Evolutionary conservation across 2,113 vertebrate species (phyloP).

Genomic region (Sinocyclocheilus rhinocerous): DNA sequence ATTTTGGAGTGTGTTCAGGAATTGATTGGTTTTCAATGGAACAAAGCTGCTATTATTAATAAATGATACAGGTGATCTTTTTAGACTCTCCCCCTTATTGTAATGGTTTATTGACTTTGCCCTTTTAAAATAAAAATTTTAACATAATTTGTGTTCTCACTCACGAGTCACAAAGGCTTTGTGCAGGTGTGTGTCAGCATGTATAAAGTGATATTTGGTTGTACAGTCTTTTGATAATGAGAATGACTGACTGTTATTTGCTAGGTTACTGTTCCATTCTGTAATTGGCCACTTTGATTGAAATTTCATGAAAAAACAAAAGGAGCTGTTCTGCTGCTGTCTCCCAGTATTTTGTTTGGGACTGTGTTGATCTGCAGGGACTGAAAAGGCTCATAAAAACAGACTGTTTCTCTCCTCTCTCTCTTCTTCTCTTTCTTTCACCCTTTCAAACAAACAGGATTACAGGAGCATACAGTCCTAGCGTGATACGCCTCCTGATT

Average conservation of each 20-base stretch:
- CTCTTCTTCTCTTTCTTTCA: neutral
- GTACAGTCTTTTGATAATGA: conserved; percentile 9
- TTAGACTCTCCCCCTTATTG: neutral
- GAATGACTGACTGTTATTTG: conserved; percentile 34
- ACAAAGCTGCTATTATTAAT: neutral
- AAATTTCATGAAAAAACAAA: conserved; percentile 22
- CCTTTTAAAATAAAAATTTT: neutral
- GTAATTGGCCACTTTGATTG: conserved; percentile 17
- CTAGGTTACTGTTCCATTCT: conserved; percentile 29
- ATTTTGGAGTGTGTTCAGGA: neutral
- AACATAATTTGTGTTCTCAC: neutral
- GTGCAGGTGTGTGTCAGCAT: conserved; percentile 1
- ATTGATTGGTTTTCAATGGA: neutral
- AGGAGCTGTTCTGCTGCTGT: neutral
- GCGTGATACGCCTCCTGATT: neutral
- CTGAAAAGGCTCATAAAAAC: neutral
- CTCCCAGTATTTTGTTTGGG: conserved; percentile 11
- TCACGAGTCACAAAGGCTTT: neutral
- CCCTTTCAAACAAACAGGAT: neutral
- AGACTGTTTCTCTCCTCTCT: neutral
- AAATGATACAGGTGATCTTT: neutral
- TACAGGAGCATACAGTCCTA: neutral
- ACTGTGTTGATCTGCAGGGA: neutral
- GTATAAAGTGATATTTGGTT: conserved; percentile 13
- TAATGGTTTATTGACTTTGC: neutral